These are phyloP conservation scores for Magallana ariakensis DNA, from an alignment of 1,140 invertebrate genomes.

Conservation along the genomic window DNA sequence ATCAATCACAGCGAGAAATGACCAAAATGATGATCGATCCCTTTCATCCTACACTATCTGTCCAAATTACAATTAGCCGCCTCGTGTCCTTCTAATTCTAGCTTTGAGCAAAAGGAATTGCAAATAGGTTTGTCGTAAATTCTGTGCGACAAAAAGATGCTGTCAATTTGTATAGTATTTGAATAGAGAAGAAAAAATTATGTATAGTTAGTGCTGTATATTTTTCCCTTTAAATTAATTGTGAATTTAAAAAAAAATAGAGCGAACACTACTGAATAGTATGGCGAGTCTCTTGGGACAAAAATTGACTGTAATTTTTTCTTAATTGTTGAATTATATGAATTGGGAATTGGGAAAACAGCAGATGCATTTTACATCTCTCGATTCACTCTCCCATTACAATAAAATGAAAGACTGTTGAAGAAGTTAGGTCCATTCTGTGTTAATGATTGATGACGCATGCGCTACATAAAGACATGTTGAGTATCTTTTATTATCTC, in stretches of 20 bases:
- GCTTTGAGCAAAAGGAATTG: neutral
- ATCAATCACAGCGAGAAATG: conserved; percentile 3
- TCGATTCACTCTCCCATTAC: no score
- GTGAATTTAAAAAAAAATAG: neutral
- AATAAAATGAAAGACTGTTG: no score
- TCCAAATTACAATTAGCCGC: neutral
- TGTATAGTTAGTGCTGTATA: neutral
- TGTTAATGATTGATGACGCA: no score
- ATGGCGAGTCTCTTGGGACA: no score
- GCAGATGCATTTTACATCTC: no score
- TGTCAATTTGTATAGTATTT: neutral
- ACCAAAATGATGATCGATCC: neutral
- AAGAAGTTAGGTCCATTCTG: no score
- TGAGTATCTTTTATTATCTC: no score
- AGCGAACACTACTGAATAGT: no score
- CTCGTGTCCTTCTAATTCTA: neutral
- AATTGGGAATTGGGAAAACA: no score
- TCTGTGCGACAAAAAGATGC: neutral
- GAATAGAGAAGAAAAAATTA: neutral
- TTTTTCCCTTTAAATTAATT: neutral
- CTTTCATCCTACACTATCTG: neutral
- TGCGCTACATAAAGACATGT: no score
- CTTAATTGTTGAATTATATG: no score
- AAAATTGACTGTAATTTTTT: no score
- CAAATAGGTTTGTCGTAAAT: neutral